phyloP scores from a whole-genome alignment of 2,113 vertebrate genomes.

The Poeciliopsis prolifica region DNA sequence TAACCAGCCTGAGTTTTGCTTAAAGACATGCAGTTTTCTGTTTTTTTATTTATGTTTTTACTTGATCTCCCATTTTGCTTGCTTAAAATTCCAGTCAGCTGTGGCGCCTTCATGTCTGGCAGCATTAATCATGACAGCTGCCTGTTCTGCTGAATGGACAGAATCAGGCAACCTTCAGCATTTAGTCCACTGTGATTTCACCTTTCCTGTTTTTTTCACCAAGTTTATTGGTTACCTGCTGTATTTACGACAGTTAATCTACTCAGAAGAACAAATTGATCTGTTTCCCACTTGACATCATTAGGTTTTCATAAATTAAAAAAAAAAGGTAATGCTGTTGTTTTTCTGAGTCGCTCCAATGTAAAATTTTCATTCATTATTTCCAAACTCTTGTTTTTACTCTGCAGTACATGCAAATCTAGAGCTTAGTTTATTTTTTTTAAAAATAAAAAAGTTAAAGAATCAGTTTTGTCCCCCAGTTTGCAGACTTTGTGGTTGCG shows the following conservation, averaged over 20 bases:
- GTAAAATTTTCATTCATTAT: not conserved
- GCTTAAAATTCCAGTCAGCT: slow-evolving; percentile 35
- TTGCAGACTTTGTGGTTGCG: too few species aligned
- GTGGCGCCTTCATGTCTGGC: slow-evolving; percentile 32
- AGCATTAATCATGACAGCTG: slow-evolving; percentile 51
- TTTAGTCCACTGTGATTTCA: slow-evolving; percentile 6
- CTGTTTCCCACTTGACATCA: not conserved
- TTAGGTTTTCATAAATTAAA: slow-evolving; percentile 10
- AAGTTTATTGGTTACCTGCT: not conserved
- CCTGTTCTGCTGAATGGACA: slow-evolving; percentile 46
- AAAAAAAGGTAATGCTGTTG: slow-evolving; percentile 1
- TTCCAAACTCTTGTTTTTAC: not conserved
- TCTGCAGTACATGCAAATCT: slow-evolving; percentile 8
- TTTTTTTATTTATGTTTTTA: not conserved
- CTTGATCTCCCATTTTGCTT: not conserved
- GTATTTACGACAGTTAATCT: not conserved
- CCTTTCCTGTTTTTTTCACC: not conserved
- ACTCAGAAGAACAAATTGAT: not conserved
- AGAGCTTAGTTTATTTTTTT: too few species aligned
- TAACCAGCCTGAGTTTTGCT: not conserved
- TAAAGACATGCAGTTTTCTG: not conserved
- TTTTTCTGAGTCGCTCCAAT: not conserved
- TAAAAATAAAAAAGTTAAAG: too few species aligned
- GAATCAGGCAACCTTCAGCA: slow-evolving; percentile 41
- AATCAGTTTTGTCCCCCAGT: not conserved